These are phyloP conservation scores for Elaeidobius kamerunicus DNA, from an alignment of 2,888 invertebrate genomes.

Conservation along the genomic window DNA sequence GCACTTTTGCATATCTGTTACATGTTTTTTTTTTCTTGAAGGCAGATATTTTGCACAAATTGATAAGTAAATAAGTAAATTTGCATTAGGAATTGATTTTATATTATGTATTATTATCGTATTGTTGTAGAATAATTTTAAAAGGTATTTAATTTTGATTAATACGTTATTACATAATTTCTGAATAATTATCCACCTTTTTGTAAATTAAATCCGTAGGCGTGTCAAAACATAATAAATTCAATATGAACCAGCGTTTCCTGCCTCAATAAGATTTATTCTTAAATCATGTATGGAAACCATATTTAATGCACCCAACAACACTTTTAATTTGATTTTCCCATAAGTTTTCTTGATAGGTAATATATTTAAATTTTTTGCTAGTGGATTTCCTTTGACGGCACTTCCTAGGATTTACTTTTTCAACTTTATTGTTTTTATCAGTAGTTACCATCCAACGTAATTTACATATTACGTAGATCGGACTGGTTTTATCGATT, in stretches of 20 bases:
- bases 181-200: not conserved
- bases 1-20: constrained; percentile 6
- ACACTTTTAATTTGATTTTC: constrained; percentile 10
- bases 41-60: no score
- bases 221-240: constrained; percentile 10
- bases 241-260: constrained; percentile 6
- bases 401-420: constrained; percentile 14
- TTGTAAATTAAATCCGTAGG: not conserved
- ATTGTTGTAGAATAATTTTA: no score
- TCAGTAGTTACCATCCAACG: constrained; percentile 9
- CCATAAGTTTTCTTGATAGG: constrained; percentile 11
- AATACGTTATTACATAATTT: no score
- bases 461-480: constrained; percentile 19
- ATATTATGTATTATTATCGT: no score
- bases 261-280: constrained; percentile 10
- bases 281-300: constrained; percentile 9
- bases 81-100: no score
- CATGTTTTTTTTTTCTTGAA: constrained; percentile 1
- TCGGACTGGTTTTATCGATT: not conserved
- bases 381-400: constrained; percentile 7
- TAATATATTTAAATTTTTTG: constrained; percentile 13
- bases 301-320: not conserved
- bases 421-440: constrained; percentile 11
- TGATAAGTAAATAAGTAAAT: no score
- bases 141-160: no score